Base-by-base conservation (phyloP, 2,113 vertebrate genomes). In the Argyrosomus japonicus region DNA sequence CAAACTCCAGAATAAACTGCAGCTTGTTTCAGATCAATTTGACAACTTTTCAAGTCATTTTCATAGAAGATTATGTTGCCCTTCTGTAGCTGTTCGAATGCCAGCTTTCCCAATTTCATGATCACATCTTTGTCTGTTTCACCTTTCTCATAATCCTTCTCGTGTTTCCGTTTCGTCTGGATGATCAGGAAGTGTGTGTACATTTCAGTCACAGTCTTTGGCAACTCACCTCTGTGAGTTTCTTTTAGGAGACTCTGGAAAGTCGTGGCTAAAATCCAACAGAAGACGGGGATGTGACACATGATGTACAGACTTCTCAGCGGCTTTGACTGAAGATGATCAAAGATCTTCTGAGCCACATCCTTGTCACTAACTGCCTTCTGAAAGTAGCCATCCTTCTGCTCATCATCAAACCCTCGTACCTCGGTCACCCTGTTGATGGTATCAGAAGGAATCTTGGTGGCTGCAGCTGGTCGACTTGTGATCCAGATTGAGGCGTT, bases 51-150 rank as follows among this genome's bases (percentile, higher is more conserved):
- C 12, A 87, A 18, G 18, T 80, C 67, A 1, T 50, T 2, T 40
- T 86, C 68, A 18, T 57, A 19, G 75, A 86, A 86, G 21, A 74
- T 69, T 0, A 63, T 67, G n/a, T 87, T 83, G 9, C 68, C 36
- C 11, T 80, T 9, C 29, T 51, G 12, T 4, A 87, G 56, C 61
- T 83, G 81, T 45, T 83, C 54, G 48, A 79, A 87, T 12, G 85
- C 85, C 68, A 87, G 17, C 43, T 80, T 87, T 61, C 85, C 85
- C 27, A 83, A 8, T 6, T 79, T 79, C 75, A 87, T 75, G 27
- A 80, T 80, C 21, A 68, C 0, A 10, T 68, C 67, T 76, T 23
- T 54, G 32, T 80, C 43, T 1, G 4, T 18, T 27, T 87, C 65
- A 14, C 18, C 36, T 4, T 27, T 2, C 32, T 75, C 64, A 63